Evolutionary conservation across 2,797 vertebrate genomes (phyloP).

Genomic region (Ctenopoma multispine): DNA sequence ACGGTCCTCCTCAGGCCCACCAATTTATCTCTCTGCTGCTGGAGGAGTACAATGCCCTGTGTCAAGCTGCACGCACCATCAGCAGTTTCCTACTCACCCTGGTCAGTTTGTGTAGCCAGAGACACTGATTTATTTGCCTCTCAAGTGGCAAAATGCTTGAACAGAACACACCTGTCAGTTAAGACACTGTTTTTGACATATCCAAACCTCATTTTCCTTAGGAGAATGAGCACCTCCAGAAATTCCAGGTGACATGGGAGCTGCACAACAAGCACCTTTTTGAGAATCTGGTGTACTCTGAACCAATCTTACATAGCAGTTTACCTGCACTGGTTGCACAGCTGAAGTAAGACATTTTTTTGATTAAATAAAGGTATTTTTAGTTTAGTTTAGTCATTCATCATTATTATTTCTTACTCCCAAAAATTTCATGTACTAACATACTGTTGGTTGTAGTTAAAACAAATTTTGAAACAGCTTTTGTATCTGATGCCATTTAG

Average conservation of each 20-base stretch:
- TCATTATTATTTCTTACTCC: background rate
- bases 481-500: background rate
- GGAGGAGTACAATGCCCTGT: conserved; percentile 95
- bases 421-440: background rate
- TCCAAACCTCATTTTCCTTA: conserved; percentile 48
- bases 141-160: background rate
- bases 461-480: background rate
- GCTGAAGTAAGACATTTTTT: conserved; percentile 87
- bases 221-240: conserved; percentile 98
- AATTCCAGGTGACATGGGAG: conserved; percentile 99
- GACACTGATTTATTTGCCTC: background rate
- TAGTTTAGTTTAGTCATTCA: background rate
- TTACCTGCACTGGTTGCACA: conserved; percentile 93
- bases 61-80: conserved; percentile 96
- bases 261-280: conserved; percentile 99
- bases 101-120: conserved; percentile 77
- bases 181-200: background rate
- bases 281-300: conserved; percentile 97
- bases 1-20: conserved; percentile 94
- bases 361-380: background rate
- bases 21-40: conserved; percentile 96
- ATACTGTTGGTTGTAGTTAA: background rate
- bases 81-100: conserved; percentile 97
- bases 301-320: conserved; percentile 94
- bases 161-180: background rate